A percentile compares a stretch with the other conserved stretches of the same genome.
These are phyloP conservation scores for Furcifer pardalis DNA, from an alignment of 2,797 vertebrate species.

Conservation along the genomic window DNA sequence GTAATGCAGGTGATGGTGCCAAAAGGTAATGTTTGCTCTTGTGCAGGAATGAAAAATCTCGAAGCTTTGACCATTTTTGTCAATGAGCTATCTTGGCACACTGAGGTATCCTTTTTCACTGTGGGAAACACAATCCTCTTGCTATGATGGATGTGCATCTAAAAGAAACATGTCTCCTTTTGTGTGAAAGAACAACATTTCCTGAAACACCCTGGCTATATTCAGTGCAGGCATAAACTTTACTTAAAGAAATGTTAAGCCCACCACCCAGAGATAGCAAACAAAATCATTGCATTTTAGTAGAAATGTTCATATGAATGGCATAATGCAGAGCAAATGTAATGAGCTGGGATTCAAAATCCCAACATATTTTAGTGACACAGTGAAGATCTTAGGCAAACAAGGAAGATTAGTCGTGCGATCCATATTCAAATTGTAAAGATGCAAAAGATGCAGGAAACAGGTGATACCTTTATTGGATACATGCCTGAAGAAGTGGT, in stretches of 20 bases:
- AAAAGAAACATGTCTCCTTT: slow-evolving; percentile 55
- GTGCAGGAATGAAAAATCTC: no score
- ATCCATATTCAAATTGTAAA: no score
- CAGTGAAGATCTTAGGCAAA: slow-evolving; percentile 30
- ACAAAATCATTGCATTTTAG: slow-evolving; percentile 52
- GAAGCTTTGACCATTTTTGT: no score
- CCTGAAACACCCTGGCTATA: slow-evolving; percentile 64
- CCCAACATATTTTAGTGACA: slow-evolving; percentile 4
- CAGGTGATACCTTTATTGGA: no score
- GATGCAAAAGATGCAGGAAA: no score
- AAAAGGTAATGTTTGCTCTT: no score
- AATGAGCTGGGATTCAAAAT: slow-evolving; percentile 27
- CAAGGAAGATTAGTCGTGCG: no score
- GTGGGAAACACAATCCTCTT: slow-evolving; percentile 13
- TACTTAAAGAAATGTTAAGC: slow-evolving; percentile 70
- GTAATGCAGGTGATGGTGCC: no score
- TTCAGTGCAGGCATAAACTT: slow-evolving; percentile 68
- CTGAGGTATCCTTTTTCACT: no score
- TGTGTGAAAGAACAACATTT: slow-evolving; percentile 67
- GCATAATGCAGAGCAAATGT: slow-evolving; percentile 49
- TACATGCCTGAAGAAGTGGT: no score
- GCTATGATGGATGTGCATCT: slow-evolving; percentile 46
- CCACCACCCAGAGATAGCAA: slow-evolving; percentile 65
- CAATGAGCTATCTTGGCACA: no score
- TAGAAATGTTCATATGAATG: slow-evolving; percentile 51